Percentiles rank a stretch among this genome's conserved stretches.
These are phyloP conservation scores for Drosophila mojavensis DNA, from an alignment of 1,140 invertebrate genomes.

Conservation along the genomic window DNA sequence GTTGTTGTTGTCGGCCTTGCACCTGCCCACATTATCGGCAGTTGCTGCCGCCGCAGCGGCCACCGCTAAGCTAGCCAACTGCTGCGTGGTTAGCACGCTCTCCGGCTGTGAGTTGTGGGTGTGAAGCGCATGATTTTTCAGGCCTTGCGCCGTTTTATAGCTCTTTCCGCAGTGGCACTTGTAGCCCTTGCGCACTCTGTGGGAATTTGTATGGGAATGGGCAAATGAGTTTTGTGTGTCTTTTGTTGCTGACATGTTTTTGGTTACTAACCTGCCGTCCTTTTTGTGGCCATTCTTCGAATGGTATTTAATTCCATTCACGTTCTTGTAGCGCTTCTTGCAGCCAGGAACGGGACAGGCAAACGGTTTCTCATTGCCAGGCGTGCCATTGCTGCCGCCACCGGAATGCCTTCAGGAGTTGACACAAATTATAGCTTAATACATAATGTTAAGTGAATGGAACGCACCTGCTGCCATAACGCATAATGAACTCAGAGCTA, in stretches of 20 bases:
- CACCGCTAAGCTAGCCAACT: slow-evolving; percentile 54
- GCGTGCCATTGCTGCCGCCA: slow-evolving; percentile 81
- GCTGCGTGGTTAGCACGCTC: slow-evolving; percentile 67
- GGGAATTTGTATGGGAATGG: slow-evolving; percentile 21
- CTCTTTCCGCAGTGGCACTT: slow-evolving; percentile 93
- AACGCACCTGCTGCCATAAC: slow-evolving; percentile 89
- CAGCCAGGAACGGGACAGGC: slow-evolving; percentile 93
- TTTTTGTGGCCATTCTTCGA: slow-evolving; percentile 93
- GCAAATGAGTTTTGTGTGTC: slow-evolving; percentile 29
- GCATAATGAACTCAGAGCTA: slow-evolving; percentile 90
- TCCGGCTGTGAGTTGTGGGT: slow-evolving; percentile 85
- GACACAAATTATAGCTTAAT: neutral
- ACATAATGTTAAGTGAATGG: neutral
- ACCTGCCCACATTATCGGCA: slow-evolving; percentile 16
- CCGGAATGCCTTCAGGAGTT: slow-evolving; percentile 74
- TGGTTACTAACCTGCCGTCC: slow-evolving; percentile 89
- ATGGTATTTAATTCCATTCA: slow-evolving; percentile 95
- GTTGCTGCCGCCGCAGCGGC: slow-evolving; percentile 15
- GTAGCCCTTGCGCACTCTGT: slow-evolving; percentile 90
- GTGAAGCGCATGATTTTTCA: slow-evolving; percentile 88
- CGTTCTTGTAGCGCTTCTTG: slow-evolving; percentile 93
- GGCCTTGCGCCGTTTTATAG: slow-evolving; percentile 90
- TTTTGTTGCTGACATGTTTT: slow-evolving; percentile 1
- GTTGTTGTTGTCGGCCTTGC: slow-evolving; percentile 21
- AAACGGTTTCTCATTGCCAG: slow-evolving; percentile 89